phyloP scores from a whole-genome alignment of 2,888 invertebrate species.

The Platycnemis pennipes region DNA sequence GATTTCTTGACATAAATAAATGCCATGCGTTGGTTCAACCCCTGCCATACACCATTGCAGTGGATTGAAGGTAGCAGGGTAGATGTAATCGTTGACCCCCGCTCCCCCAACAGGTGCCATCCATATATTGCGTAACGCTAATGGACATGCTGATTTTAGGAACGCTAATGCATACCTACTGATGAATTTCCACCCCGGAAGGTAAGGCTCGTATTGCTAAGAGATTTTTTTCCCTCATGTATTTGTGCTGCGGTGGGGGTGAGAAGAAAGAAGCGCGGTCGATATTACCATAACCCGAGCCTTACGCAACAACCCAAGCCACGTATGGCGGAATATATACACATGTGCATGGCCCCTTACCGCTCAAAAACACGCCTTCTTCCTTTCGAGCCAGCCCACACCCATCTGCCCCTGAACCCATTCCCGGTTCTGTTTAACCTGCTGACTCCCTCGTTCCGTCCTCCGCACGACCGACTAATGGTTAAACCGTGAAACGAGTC shows the following conservation, averaged over 20 bases:
- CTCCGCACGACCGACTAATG: background rate
- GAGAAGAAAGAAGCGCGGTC: background rate
- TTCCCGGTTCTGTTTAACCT: background rate
- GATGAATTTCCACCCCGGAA: background rate
- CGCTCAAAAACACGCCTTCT: background rate
- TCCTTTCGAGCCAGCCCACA: background rate
- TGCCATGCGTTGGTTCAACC: no score
- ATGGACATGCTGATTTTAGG: no score
- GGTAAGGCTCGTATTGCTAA: background rate
- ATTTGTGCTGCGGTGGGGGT: background rate
- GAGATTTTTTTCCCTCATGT: background rate
- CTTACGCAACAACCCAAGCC: background rate
- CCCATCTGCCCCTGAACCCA: background rate
- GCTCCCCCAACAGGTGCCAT: no score
- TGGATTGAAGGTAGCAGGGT: no score
- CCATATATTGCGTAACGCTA: no score
- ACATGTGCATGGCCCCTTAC: background rate
- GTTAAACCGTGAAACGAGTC: background rate
- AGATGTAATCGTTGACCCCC: no score
- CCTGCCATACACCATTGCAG: no score
- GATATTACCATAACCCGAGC: constrained; percentile 17
- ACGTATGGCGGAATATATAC: background rate
- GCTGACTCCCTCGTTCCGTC: constrained; percentile 3
- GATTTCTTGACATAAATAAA: no score
- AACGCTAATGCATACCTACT: no score